A percentile compares a stretch with the other conserved stretches of the same genome.
Evolutionary conservation across 2,113 vertebrate species (phyloP).

Genomic region (cat (Felis catus)): F.catus_Fca126_mat1.0 CM031428.1:15813501-15814000

Average conservation of each 20-base stretch:
- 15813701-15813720: not conserved
- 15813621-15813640: not conserved
- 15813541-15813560: not conserved
- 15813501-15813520: no score
- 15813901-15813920: conserved; percentile 97
- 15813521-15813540: no score
- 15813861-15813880: conserved; percentile 98
- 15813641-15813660: no score
- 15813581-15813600: not conserved
- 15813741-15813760: not conserved
- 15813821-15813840: conserved; percentile 99
- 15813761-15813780: not conserved
- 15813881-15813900: conserved; percentile 99
- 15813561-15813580: not conserved
- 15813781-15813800: conserved; percentile 85
- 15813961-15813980: conserved; percentile 99
- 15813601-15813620: not conserved
- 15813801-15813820: conserved; percentile 99
- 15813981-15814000: conserved; percentile 99
- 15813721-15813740: not conserved
- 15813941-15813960: conserved; percentile 97
- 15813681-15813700: not conserved
- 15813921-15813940: conserved; percentile 98
- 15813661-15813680: not conserved
- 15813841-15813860: conserved; percentile 97